Base-by-base conservation (phyloP, 2,888 invertebrate species). In the Cyclophora punctaria region DNA sequence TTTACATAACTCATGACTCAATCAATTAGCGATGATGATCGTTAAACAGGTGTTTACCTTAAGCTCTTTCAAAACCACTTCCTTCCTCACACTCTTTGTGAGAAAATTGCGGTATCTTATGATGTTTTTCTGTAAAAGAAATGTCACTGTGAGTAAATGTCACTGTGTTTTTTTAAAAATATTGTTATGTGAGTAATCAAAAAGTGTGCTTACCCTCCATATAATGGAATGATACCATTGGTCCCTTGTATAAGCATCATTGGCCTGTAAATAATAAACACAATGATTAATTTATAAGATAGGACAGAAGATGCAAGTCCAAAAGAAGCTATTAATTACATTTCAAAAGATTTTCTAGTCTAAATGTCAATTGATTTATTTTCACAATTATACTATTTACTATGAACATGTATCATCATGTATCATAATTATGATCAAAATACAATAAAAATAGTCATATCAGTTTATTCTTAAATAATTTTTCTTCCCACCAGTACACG, bases 181-280 rank as follows among this genome's bases (percentile, higher is more conserved):
- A 20, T 20, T 20, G 20, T 20, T 20, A 20, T 20, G 20, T 20
- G 20, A 20, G 20, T 20, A 20, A 20, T 20, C 20, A 20, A 20
- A 20, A 20, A 20, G 20, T 45, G 44, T 50, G 64, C 89, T 85
- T 78, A 94, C 94, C 91, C 91, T 92, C 95, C 95, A 95, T 55
- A 92, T 85, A 66, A 95, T 92, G 48, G 95, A 95, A 74, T 94
- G 92, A 60, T 92, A 92, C 94, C 94, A 95, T 78, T 95, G 95
- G 87, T 95, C 94, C 73, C 95, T 86, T n/a, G 93, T 90, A 71
- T 95, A 94, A 44, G 92, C 91, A 71, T 94, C 95, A 68, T 91
- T 93, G 41, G 94, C 93, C 93, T 95, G 90, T 46, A 91, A 85
- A 52, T 59, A 67, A 59, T 44, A 44, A 58, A 57, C 50, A 47